These are phyloP conservation scores for Dryobates pubescens DNA, from an alignment of 2,797 vertebrate species.

Conservation along the genomic window DNA sequence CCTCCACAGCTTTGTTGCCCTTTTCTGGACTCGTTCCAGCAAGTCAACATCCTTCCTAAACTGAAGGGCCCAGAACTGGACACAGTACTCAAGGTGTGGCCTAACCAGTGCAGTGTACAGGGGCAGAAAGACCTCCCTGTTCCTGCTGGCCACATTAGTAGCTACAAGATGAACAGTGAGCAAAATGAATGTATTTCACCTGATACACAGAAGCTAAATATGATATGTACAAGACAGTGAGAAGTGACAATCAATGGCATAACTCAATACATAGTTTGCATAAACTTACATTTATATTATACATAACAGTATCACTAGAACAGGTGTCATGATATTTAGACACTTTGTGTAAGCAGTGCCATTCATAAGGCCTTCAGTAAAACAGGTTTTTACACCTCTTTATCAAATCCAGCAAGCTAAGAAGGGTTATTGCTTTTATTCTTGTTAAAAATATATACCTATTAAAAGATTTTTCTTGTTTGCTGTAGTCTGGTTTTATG, in stretches of 20 bases:
- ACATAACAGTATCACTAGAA: not conserved
- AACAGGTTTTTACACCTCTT: not conserved
- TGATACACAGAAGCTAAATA: not conserved
- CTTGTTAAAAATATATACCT: not conserved
- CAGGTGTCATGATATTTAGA: not conserved
- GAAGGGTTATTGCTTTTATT: not conserved
- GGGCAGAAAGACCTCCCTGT: no score
- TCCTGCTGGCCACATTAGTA: no score
- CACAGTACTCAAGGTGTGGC: no score
- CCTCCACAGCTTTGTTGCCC: no score
- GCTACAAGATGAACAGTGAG: not conserved
- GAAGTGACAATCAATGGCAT: not conserved
- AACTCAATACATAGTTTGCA: not conserved
- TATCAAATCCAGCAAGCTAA: not conserved
- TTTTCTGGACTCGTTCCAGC: no score
- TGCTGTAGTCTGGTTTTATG: not conserved
- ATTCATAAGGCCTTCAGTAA: not conserved
- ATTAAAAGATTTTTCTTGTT: not conserved
- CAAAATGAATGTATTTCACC: not conserved
- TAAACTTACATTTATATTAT: not conserved
- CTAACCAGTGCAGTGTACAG: no score
- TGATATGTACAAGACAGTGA: not conserved
- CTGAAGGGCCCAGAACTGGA: no score
- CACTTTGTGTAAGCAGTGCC: not conserved
- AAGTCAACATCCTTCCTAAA: no score